These are phyloP conservation scores for Cygnus olor DNA, from an alignment of 2,797 vertebrate genomes.

Conservation along the genomic window DNA sequence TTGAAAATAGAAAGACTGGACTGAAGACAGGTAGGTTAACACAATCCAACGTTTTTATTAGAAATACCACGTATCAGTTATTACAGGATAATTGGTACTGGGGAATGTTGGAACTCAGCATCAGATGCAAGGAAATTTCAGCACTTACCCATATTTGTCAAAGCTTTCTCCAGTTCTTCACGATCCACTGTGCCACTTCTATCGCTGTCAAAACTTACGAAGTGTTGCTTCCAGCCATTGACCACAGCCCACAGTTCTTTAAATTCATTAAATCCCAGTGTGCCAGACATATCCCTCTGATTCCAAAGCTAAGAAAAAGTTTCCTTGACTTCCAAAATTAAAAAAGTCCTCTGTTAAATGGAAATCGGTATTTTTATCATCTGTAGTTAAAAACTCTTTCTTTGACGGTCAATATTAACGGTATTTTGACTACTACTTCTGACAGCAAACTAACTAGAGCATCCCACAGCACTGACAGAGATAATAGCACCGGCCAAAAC, in stretches of 20 bases:
- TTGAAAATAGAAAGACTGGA: not conserved
- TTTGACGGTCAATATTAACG: not conserved
- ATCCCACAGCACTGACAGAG: not conserved
- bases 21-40: not conserved
- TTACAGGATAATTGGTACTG: not conserved
- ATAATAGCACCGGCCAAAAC: not conserved
- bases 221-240: conserved; percentile 83
- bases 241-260: conserved; percentile 83
- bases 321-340: not conserved
- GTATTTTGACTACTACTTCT: not conserved
- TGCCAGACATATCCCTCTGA: conserved; percentile 83
- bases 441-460: not conserved
- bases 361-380: not conserved
- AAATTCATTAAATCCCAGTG: conserved; percentile 83
- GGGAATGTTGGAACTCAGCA: not conserved
- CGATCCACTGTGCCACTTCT: conserved; percentile 81
- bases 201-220: conserved; percentile 77
- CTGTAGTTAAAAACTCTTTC: not conserved
- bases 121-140: not conserved
- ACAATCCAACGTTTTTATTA: not conserved
- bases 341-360: not conserved
- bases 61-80: not conserved
- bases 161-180: conserved; percentile 79
- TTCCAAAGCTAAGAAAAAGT: conserved; percentile 66
- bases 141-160: conserved; percentile 79